phyloP scores from a whole-genome alignment of 2,113 vertebrate genomes.

The Passer domesticus region DNA sequence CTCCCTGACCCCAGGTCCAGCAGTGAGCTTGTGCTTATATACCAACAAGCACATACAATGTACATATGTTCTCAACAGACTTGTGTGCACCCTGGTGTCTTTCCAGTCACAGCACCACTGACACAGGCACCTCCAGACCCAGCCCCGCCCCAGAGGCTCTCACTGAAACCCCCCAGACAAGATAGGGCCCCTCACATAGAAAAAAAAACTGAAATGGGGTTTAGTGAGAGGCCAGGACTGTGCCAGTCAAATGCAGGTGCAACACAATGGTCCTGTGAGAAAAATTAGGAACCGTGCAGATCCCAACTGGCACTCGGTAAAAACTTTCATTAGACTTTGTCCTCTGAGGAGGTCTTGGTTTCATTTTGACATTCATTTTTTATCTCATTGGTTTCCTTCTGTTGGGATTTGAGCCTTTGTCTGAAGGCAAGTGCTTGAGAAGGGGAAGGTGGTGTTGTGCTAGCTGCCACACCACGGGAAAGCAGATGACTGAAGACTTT shows the following conservation, averaged over 20 bases:
- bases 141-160: not conserved
- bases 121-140: not conserved
- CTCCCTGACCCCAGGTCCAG: not conserved
- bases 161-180: not conserved
- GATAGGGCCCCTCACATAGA: not conserved
- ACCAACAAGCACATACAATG: not conserved
- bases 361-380: not conserved
- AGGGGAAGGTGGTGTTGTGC: not conserved
- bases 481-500: not conserved
- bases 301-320: not conserved
- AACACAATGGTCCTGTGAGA: rapidly evolving
- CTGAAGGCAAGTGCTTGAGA: not conserved
- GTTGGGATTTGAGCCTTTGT: not conserved
- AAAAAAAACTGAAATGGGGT: not conserved
- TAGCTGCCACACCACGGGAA: not conserved
- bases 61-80: rapidly evolving
- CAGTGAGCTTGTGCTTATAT: not conserved
- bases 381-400: not conserved
- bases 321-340: not conserved
- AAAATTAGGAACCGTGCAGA: not conserved
- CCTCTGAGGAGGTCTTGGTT: not conserved
- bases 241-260: not conserved
- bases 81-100: rapidly evolving
- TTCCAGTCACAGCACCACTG: not conserved
- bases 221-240: not conserved